A percentile compares a stretch with the other conserved stretches of the same genome.
These are phyloP conservation scores for Pangasius djambal DNA, from an alignment of 2,797 vertebrate species.

Conservation along the genomic window DNA sequence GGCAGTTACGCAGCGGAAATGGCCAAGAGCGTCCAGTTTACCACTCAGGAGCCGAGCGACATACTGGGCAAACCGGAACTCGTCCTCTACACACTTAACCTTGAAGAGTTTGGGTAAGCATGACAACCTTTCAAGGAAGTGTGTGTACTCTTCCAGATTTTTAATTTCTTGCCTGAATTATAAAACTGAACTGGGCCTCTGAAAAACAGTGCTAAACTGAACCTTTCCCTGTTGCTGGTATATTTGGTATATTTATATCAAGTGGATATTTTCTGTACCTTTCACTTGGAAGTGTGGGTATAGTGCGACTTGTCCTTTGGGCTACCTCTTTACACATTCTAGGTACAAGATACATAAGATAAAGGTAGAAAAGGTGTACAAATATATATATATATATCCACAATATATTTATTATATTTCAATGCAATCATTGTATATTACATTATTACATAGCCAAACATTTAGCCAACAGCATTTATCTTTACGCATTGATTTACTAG, in stretches of 20 bases:
- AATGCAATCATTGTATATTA: not conserved
- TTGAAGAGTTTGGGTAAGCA: conserved; percentile 88
- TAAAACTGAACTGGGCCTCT: not conserved
- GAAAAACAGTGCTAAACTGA: not conserved
- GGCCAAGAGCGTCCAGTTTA: conserved; percentile 86
- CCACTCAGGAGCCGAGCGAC: conserved; percentile 81
- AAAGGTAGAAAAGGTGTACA: not conserved
- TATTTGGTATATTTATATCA: not conserved
- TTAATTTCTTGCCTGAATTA: not conserved
- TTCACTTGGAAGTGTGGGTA: not conserved
- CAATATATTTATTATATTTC: not conserved
- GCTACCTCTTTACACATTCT: not conserved
- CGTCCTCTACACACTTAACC: conserved; percentile 89
- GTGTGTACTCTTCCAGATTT: not conserved
- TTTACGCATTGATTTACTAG: not conserved
- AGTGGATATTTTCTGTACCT: not conserved
- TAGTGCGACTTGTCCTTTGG: not conserved
- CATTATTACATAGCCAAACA: not conserved
- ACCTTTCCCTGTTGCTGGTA: no score
- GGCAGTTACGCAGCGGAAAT: conserved; percentile 85
- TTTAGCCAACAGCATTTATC: not conserved
- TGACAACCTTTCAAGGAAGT: not conserved
- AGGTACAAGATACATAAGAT: not conserved
- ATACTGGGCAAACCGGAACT: conserved; percentile 86
- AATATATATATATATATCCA: not conserved